Evolutionary conservation across 1,140 invertebrate genomes (phyloP).

Genomic region (Drosophila sp.): DNA sequence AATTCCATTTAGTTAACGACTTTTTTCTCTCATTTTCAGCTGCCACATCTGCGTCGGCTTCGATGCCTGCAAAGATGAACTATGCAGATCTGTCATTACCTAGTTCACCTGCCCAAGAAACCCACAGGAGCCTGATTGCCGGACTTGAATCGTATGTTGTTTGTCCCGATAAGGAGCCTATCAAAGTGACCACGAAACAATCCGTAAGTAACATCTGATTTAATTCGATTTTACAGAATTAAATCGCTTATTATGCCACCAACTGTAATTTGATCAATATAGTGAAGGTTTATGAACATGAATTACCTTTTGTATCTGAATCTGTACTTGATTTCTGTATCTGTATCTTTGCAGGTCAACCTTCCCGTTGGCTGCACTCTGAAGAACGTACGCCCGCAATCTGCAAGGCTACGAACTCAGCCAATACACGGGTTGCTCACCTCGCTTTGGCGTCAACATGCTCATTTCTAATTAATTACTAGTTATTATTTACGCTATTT

Average conservation of each 20-base stretch:
- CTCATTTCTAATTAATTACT: constrained; percentile 44
- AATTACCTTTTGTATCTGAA: background rate
- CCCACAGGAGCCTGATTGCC: constrained; percentile 55
- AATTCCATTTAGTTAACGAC: no score
- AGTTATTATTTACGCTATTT: background rate
- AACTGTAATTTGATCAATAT: constrained; percentile 27
- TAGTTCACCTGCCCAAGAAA: constrained; percentile 20
- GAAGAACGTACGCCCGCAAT: constrained; percentile 71
- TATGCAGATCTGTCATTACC: constrained; percentile 19
- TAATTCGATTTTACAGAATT: background rate
- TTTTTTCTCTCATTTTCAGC: constrained; percentile 16
- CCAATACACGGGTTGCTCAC: constrained; percentile 67
- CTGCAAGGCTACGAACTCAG: constrained; percentile 40
- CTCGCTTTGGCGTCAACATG: constrained; percentile 63
- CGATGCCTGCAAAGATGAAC: constrained; percentile 2
- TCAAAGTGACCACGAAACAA: constrained; percentile 70
- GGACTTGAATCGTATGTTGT: constrained; percentile 72
- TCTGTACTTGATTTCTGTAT: constrained; percentile 8
- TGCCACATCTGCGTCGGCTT: constrained; percentile 24
- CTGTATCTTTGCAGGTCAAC: constrained; percentile 58
- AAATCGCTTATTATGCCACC: background rate
- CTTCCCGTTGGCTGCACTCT: constrained; percentile 74
- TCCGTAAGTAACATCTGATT: constrained; percentile 70
- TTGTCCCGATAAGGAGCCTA: constrained; percentile 68
- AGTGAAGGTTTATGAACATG: constrained; percentile 27